These are phyloP conservation scores for Erpetoichthys calabaricus DNA, from an alignment of 2,797 vertebrate genomes.

Conservation along the genomic window DNA sequence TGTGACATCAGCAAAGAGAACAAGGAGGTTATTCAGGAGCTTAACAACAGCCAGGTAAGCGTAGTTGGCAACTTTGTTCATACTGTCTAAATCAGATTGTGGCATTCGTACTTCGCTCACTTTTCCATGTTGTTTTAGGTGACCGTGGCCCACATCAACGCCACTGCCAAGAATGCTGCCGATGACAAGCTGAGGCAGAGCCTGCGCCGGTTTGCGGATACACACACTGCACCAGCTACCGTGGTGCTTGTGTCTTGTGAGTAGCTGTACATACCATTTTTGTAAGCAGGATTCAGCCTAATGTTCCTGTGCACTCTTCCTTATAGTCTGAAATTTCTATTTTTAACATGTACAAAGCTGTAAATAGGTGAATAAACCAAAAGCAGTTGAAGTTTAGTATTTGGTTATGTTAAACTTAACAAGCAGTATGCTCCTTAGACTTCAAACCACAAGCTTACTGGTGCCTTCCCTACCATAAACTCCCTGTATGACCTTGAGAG, in stretches of 20 bases:
- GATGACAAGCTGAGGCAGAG: conserved; percentile 96
- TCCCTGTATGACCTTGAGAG: neutral
- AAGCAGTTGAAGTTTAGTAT: too few relatives aligned
- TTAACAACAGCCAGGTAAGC: conserved; percentile 95
- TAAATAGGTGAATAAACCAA: too few relatives aligned
- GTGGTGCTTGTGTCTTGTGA: conserved; percentile 91
- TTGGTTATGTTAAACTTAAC: too few relatives aligned
- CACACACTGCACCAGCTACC: conserved; percentile 83
- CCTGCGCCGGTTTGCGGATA: conserved; percentile 87
- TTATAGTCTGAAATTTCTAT: too few relatives aligned
- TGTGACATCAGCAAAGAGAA: conserved; percentile 97
- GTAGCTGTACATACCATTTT: conserved; percentile 19
- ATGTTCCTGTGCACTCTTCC: too few relatives aligned
- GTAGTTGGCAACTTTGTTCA: neutral
- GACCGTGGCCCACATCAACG: conserved; percentile 94
- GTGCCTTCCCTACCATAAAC: neutral
- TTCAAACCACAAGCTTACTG: neutral
- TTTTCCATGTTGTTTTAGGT: conserved; percentile 48
- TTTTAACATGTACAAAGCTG: too few relatives aligned
- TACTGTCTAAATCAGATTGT: neutral
- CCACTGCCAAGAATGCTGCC: conserved; percentile 93
- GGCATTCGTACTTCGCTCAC: neutral
- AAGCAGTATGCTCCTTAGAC: neutral
- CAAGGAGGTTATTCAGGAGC: conserved; percentile 94
- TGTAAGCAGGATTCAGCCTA: neutral